Conservation (phyloP, 2,113 vertebrate genomes). For the Notothenia rossii region DNA sequence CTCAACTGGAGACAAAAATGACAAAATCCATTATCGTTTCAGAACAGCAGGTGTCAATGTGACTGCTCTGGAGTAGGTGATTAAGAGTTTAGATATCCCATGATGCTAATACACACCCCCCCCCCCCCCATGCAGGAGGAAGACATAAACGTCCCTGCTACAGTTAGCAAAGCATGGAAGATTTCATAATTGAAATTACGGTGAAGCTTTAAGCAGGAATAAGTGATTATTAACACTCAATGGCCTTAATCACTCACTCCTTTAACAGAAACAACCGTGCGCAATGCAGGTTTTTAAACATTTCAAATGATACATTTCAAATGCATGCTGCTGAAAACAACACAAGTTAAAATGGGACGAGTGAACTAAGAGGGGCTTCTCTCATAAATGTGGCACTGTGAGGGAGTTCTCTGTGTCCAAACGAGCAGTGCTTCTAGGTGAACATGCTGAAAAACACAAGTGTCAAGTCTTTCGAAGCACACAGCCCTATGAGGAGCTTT, state of each 20-base stretch:
- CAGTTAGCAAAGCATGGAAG: constrained; percentile 30
- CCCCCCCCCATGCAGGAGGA: constrained; percentile 52
- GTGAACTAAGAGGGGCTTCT: constrained; percentile 35
- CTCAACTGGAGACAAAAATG: constrained; percentile 41
- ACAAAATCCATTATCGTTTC: constrained; percentile 37
- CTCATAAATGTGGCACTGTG: constrained; percentile 29
- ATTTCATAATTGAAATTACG: not conserved
- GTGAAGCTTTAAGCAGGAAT: constrained; percentile 19
- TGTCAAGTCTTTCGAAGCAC: constrained; percentile 40
- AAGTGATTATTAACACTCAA: not conserved
- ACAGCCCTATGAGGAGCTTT: not conserved
- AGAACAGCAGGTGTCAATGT: constrained; percentile 38
- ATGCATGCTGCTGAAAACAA: constrained; percentile 68
- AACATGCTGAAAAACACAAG: constrained; percentile 66
- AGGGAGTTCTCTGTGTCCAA: constrained; percentile 36
- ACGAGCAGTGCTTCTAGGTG: constrained; percentile 47
- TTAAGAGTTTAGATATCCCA: constrained; percentile 25
- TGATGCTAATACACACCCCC: constrained; percentile 30
- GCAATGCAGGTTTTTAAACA: constrained; percentile 15
- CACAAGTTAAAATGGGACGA: constrained; percentile 36
- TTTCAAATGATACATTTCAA: constrained; percentile 44
- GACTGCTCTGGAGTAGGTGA: constrained; percentile 45
- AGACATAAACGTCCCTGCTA: not conserved
- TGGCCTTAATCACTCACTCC: constrained; percentile 37
- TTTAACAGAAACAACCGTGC: constrained; percentile 38